Evolutionary conservation across 2,888 invertebrate genomes (phyloP).

Genomic region (Platycheirus rosarum): DNA sequence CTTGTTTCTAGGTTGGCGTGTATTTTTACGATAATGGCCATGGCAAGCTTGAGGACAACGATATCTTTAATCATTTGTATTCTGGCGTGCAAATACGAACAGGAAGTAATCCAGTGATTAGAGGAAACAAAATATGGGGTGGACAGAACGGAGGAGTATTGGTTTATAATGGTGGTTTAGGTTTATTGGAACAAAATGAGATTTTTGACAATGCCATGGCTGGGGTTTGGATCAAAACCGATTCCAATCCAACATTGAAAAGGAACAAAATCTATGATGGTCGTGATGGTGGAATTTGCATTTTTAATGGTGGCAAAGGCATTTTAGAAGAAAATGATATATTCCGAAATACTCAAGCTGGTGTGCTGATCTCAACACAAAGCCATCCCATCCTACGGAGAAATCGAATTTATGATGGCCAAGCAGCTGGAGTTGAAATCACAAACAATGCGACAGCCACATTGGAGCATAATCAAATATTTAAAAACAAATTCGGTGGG

Average conservation of each 20-base stretch:
- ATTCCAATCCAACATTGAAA: constrained; percentile 98
- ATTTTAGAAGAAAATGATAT: constrained; percentile 82
- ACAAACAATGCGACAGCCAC: constrained; percentile 99
- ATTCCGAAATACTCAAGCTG: constrained; percentile 97
- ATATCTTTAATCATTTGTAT: constrained; percentile 99
- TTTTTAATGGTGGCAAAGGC: constrained; percentile 99
- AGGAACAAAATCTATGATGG: constrained; percentile 99
- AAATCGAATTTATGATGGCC: constrained; percentile 98
- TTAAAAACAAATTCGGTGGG: constrained; percentile 98
- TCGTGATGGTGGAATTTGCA: constrained; percentile 99
- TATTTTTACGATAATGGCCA: constrained; percentile 99
- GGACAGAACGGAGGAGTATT: constrained; percentile 99
- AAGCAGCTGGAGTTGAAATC: constrained; percentile 99
- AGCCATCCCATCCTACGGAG: constrained; percentile 97
- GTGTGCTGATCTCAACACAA: constrained; percentile 98
- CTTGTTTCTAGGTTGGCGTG: constrained; percentile 89
- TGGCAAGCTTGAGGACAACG: constrained; percentile 98
- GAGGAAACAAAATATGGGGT: constrained; percentile 99
- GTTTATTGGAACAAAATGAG: constrained; percentile 98
- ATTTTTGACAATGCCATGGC: constrained; percentile 99
- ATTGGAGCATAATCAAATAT: constrained; percentile 98
- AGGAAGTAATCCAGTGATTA: constrained; percentile 98
- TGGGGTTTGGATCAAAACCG: constrained; percentile 99
- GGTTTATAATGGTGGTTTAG: constrained; percentile 99
- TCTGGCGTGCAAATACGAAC: constrained; percentile 99